Evolutionary conservation across 2,797 vertebrate genomes (phyloP).

Genomic region (Scleropages formosus): DNA sequence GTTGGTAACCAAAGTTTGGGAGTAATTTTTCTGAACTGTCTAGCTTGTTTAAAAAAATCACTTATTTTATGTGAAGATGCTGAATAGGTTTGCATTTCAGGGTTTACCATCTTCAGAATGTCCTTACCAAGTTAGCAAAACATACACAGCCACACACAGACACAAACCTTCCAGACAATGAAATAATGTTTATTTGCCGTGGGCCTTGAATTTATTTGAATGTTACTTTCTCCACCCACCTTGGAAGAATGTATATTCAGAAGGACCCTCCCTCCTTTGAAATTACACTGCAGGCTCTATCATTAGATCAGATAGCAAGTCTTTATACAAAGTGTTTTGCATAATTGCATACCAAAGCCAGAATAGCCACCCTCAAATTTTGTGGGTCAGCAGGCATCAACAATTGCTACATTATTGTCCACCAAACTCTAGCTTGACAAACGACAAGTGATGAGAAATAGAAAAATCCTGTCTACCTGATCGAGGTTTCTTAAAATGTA

Average conservation of each 20-base stretch:
- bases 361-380: slow-evolving; percentile 99
- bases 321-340: slow-evolving; percentile 99
- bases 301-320: slow-evolving; percentile 99
- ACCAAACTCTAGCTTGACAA: slow-evolving; percentile 88
- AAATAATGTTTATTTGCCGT: slow-evolving; percentile 61
- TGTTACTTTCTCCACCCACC: slow-evolving; percentile 71
- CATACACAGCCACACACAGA: not conserved
- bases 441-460: slow-evolving; percentile 70
- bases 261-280: slow-evolving; percentile 80
- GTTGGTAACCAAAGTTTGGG: no score
- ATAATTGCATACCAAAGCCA: slow-evolving; percentile 99
- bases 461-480: slow-evolving; percentile 28
- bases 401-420: slow-evolving; percentile 99
- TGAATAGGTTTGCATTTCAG: not conserved
- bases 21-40: not conserved
- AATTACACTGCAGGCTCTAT: slow-evolving; percentile 90
- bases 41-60: not conserved
- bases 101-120: not conserved
- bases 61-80: no score
- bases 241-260: slow-evolving; percentile 71
- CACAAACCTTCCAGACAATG: slow-evolving; percentile 46
- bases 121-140: no score
- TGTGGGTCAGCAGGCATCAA: slow-evolving; percentile 99
- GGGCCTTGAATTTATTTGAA: slow-evolving; percentile 78
- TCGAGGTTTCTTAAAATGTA: no score